phyloP scores from a whole-genome alignment of 2,113 vertebrate genomes.

The Hippopotamus amphibius region DNA sequence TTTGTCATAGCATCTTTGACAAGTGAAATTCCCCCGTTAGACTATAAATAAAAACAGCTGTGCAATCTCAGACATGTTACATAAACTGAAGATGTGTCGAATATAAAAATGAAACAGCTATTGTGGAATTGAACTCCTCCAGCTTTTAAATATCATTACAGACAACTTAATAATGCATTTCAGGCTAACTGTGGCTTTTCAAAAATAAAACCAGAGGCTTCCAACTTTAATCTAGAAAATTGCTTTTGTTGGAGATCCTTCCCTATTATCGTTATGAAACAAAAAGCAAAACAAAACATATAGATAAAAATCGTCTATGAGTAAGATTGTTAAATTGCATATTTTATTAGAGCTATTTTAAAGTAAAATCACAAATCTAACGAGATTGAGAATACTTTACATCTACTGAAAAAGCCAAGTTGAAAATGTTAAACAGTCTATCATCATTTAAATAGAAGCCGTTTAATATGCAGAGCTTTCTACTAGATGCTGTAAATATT shows the following conservation, averaged over 20 bases:
- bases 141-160: constrained; percentile 11
- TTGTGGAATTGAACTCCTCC: constrained; percentile 43
- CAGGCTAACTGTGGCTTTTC: neutral
- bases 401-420: neutral
- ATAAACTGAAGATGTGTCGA: constrained; percentile 44
- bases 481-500: neutral
- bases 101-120: constrained; percentile 65
- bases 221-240: neutral
- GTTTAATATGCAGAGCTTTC: neutral
- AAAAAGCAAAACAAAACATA: neutral
- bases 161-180: constrained; percentile 20
- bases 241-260: neutral
- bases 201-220: constrained; percentile 7
- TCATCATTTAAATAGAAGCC: neutral
- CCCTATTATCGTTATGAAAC: constrained; percentile 35
- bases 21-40: constrained; percentile 74
- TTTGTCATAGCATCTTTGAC: constrained; percentile 77
- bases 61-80: constrained; percentile 58
- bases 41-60: constrained; percentile 81
- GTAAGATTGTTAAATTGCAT: neutral
- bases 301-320: neutral
- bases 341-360: neutral
- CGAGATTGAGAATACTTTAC: neutral
- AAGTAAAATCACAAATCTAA: neutral
- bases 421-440: neutral